phyloP scores from a whole-genome alignment of 37 sponge, comb jelly and placozoan species.

The Eunapius fragilis region DNA sequence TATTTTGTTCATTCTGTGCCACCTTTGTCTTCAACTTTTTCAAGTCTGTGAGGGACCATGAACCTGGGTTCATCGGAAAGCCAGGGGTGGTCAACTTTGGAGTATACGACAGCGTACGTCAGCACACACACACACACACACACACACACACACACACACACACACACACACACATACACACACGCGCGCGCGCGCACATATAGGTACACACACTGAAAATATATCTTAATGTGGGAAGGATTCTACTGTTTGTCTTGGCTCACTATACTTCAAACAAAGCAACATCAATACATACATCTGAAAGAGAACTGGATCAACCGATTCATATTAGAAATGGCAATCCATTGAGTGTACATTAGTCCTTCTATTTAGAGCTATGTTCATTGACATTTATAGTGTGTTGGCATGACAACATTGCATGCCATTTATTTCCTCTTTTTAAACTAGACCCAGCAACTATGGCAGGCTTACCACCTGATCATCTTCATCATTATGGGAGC shows the following conservation, averaged over 20 bases:
- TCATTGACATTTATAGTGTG: no score
- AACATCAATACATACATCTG: no score
- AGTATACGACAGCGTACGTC: constrained; percentile 49
- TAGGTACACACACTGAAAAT: no score
- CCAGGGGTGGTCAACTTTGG: constrained; percentile 93
- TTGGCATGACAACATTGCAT: no score
- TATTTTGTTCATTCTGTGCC: constrained; percentile 92
- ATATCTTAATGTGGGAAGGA: no score
- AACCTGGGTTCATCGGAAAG: constrained; percentile 51
- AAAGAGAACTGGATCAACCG: no score
- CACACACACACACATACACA: not conserved
- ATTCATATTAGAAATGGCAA: no score
- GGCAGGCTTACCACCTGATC: constrained; percentile 78
- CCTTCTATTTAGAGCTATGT: no score
- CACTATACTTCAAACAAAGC: no score
- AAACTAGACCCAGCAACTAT: constrained; percentile 2
- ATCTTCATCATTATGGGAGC: constrained; percentile 90
- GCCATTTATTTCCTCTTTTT: no score
- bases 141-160: not conserved
- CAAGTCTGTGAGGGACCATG: constrained; percentile 24
- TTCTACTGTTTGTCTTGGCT: no score
- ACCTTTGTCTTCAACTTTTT: constrained; percentile 85
- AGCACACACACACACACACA: not conserved
- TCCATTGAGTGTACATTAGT: no score
- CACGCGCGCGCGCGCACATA: not conserved